Base-by-base conservation (phyloP, 1,140 invertebrate species). In the Drosophila navojoa region DNA sequence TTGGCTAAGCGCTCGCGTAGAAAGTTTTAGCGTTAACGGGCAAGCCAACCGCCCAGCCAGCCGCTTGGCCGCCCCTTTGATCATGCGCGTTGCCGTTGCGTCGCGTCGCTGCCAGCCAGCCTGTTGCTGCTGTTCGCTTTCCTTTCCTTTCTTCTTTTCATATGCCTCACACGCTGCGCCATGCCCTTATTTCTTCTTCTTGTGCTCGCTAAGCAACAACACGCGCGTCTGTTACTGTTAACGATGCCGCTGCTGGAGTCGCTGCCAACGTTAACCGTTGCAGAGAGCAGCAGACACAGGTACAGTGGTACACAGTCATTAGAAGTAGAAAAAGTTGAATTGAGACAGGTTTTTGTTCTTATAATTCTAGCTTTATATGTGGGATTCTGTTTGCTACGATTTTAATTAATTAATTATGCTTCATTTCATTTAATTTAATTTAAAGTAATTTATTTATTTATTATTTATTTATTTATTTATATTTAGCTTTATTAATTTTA, bases 1-100 rank as follows among this genome's bases (percentile, higher is more conserved):
- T 87, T 86, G 82, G 82, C 76, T 86, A 86, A 87, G 82, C 82
- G 79, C 84, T 86, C 79, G 80, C 71, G 79, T 87, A 87, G 82
- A 87, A 87, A 87, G 82, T 87, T 89, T 87, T 79, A 82, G 77
- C 76, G 79, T 84, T 84, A 80, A 81, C 68, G 73, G 77, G 63
- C 78, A 71, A 70, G n/a, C 35, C 60, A 32, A 44, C 68, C 62
- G 32, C 58, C 78, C 63, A 67, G 59, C 63, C 76, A 67, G 63
- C 63, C 76, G 27, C 66, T 70, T 50, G 25, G 22, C 29, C 16
- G 44, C 58, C 45, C 16, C 25, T 49, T n/a, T 19, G 22, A 45
- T 47, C 44, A 11, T 13, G 25, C 19, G 10, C 32, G 6, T 1
- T 9, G 32, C 32, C 32, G 32, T 32, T 6, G 32, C 32, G 16